Evolutionary conservation across 2,113 vertebrate species (phyloP).

Genomic region (Anarrhichthys ocellatus): DNA sequence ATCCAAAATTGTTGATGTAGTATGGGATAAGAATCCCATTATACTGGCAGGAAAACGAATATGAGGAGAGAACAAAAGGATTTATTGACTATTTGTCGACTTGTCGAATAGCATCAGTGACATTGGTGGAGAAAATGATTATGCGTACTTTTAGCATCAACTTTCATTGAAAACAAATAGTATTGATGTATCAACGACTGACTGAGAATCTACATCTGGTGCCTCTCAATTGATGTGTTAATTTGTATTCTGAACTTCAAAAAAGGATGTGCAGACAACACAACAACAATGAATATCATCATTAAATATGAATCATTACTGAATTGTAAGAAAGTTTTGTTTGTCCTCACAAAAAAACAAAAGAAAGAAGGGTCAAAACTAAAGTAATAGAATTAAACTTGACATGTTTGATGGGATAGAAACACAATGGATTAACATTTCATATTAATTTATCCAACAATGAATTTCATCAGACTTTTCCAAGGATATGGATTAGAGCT

Average conservation of each 20-base stretch:
- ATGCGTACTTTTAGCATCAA: background rate
- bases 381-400: background rate
- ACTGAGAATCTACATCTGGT: background rate
- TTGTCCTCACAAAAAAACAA: background rate
- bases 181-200: background rate
- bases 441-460: background rate
- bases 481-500: slow-evolving; percentile 1
- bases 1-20: slow-evolving; percentile 24
- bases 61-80: slow-evolving; percentile 15
- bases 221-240: background rate
- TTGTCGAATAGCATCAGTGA: slow-evolving; percentile 19
- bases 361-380: background rate
- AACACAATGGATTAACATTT: slow-evolving; percentile 25
- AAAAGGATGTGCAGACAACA: background rate
- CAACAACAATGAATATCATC: background rate
- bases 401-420: slow-evolving; percentile 10
- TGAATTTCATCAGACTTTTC: slow-evolving; percentile 10
- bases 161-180: background rate
- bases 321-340: background rate
- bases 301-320: slow-evolving; percentile 7
- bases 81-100: slow-evolving; percentile 19
- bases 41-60: slow-evolving; percentile 17
- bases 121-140: background rate
- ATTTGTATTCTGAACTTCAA: background rate
- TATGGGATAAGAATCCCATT: slow-evolving; percentile 18